Evolutionary conservation across 2,888 invertebrate species (phyloP).

Genomic region (Thera britannica): DNA sequence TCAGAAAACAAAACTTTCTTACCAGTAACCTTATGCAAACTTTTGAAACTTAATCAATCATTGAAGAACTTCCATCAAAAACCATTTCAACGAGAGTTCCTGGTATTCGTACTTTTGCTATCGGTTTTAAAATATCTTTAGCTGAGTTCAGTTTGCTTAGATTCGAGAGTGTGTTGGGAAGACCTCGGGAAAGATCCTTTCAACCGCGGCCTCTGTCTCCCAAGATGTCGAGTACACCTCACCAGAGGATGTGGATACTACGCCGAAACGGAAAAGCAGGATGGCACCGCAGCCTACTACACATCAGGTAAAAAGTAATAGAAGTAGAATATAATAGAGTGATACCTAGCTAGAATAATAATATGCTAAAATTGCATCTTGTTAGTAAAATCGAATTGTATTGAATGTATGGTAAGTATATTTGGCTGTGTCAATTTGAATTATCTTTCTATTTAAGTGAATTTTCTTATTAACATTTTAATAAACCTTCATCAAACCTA

Average conservation of each 20-base stretch:
- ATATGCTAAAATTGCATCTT: too few species aligned
- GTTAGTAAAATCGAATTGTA: too few species aligned
- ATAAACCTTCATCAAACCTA: too few species aligned
- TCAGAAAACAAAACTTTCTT: too few species aligned
- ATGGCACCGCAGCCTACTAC: slow-evolving; percentile 60
- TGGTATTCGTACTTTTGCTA: background rate
- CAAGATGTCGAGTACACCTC: slow-evolving; percentile 50
- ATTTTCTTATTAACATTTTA: too few species aligned
- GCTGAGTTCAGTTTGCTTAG: slow-evolving; percentile 46
- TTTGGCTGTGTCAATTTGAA: too few species aligned
- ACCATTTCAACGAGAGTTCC: background rate
- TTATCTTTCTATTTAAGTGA: too few species aligned
- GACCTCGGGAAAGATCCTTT: slow-evolving; percentile 62
- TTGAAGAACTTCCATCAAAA: background rate
- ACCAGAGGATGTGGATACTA: slow-evolving; percentile 48
- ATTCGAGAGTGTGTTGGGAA: slow-evolving; percentile 68
- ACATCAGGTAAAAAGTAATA: slow-evolving; percentile 48
- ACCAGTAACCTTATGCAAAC: background rate
- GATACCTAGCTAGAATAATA: too few species aligned
- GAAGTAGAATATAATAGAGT: slow-evolving; percentile 28
- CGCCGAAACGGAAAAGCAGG: slow-evolving; percentile 50
- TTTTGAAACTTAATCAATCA: background rate
- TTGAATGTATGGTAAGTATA: too few species aligned
- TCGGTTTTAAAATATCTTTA: background rate
- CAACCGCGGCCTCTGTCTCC: slow-evolving; percentile 50